Percentiles rank a stretch among this genome's conserved stretches.
Evolutionary conservation across 92 coral and sea anemone species (phyloP).

Genomic region (Porites lobata): DNA sequence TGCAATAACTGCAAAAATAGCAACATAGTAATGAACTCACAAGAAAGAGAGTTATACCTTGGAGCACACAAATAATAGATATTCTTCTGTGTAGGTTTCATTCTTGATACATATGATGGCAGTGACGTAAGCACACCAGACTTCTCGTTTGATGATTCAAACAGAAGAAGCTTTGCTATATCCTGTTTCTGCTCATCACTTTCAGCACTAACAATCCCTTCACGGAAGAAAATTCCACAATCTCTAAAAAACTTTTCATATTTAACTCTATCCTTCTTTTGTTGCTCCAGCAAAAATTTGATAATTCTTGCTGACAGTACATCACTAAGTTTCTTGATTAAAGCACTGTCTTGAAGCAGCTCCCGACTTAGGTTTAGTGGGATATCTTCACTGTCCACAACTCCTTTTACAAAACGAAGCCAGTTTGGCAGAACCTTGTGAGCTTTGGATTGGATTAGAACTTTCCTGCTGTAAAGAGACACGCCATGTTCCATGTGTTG

Average conservation of each 20-base stretch:
- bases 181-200: conserved; percentile 87
- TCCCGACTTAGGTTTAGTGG: conserved; percentile 97
- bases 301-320: conserved; percentile 87
- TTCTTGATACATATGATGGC: conserved; percentile 81
- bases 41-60: conserved; percentile 60
- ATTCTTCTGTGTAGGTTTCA: conserved; percentile 93
- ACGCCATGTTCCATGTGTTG: conserved; percentile 90
- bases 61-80: conserved; percentile 96
- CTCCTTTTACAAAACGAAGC: conserved; percentile 96
- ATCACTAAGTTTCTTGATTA: conserved; percentile 86
- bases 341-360: conserved; percentile 96
- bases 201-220: conserved; percentile 92
- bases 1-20: background rate
- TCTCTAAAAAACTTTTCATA: conserved; percentile 94
- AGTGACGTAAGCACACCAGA: conserved; percentile 87
- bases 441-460: conserved; percentile 91
- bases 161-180: conserved; percentile 87
- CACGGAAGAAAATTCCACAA: conserved; percentile 90
- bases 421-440: conserved; percentile 90
- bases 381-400: conserved; percentile 98
- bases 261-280: conserved; percentile 92
- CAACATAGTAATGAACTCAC: background rate
- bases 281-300: conserved; percentile 90
- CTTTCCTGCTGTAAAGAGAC: conserved; percentile 92
- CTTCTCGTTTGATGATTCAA: conserved; percentile 94